Evolutionary conservation across 2,113 vertebrate species (phyloP).

Genomic region (Clarias batrachus): DNA sequence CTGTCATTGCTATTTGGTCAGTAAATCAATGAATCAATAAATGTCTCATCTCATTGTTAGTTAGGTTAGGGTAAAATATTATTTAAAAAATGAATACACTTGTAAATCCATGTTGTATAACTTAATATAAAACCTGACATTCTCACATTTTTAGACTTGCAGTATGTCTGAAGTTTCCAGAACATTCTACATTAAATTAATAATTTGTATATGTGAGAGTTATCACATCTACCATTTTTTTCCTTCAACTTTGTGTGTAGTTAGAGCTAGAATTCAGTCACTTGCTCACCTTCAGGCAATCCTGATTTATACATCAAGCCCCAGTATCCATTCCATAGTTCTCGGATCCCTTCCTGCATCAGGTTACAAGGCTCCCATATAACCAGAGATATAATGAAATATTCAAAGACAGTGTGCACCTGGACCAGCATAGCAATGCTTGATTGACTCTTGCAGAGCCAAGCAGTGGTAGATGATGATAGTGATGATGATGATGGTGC

Average conservation of each 20-base stretch:
- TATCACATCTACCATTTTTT: neutral
- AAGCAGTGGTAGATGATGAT: conserved; percentile 31
- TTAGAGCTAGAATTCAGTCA: conserved; percentile 57
- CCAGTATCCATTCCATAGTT: conserved; percentile 68
- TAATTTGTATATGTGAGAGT: neutral
- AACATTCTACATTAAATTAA: neutral
- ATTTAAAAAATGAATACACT: neutral
- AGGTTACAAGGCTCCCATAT: conserved; percentile 70
- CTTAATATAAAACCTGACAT: neutral
- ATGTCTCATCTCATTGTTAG: neutral
- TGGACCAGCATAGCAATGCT: conserved; percentile 68
- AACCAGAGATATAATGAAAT: conserved; percentile 74
- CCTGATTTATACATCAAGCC: conserved; percentile 73
- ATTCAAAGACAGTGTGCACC: conserved; percentile 72
- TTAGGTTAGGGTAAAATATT: neutral
- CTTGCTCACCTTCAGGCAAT: conserved; percentile 68
- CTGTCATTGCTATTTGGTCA: neutral
- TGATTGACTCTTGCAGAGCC: conserved; percentile 41
- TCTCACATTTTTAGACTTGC: neutral
- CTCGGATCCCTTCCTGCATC: conserved; percentile 63
- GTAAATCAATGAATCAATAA: neutral
- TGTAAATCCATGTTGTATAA: neutral
- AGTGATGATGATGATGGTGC: conserved; percentile 45
- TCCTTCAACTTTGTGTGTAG: conserved; percentile 36
- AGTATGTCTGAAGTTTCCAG: neutral